phyloP scores from a whole-genome alignment of 2,113 vertebrate genomes.

The Uria aalge region DNA sequence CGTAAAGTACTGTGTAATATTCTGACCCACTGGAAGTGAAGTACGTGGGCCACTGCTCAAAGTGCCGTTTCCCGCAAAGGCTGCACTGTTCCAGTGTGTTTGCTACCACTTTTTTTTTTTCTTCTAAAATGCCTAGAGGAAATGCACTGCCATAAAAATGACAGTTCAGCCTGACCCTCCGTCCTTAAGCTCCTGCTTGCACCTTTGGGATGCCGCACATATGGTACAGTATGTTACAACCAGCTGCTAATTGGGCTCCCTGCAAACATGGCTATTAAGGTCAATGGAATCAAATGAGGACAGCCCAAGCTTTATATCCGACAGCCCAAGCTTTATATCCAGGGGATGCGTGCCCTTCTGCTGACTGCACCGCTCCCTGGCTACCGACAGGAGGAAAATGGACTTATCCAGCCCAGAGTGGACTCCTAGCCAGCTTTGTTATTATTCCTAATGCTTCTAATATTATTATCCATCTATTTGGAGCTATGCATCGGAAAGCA shows the following conservation, averaged over 20 bases:
- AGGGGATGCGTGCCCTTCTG: not conserved
- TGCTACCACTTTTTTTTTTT: not conserved
- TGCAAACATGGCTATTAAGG: not conserved
- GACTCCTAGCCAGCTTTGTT: not conserved
- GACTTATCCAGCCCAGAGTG: not conserved
- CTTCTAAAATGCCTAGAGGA: not conserved
- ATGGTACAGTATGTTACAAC: not conserved
- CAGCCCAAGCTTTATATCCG: not conserved
- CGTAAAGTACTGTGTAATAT: not conserved
- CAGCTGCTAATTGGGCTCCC: conserved; percentile 21
- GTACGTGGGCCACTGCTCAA: not conserved
- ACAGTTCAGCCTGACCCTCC: not conserved
- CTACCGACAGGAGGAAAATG: not conserved
- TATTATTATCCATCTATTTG: not conserved
- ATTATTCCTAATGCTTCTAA: not conserved
- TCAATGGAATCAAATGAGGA: conserved; percentile 5
- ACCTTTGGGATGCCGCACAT: not conserved
- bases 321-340: not conserved
- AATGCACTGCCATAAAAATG: not conserved
- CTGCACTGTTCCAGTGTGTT: not conserved
- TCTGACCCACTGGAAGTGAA: not conserved
- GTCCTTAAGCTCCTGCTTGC: not conserved
- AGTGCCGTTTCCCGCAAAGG: not conserved
- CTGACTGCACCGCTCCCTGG: not conserved
- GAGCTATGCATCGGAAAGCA: not conserved